Percentiles rank a stretch among this genome's conserved stretches.
Conservation (phyloP, 2,888 invertebrate species). For the Dicranocentrus wangi region DNA sequence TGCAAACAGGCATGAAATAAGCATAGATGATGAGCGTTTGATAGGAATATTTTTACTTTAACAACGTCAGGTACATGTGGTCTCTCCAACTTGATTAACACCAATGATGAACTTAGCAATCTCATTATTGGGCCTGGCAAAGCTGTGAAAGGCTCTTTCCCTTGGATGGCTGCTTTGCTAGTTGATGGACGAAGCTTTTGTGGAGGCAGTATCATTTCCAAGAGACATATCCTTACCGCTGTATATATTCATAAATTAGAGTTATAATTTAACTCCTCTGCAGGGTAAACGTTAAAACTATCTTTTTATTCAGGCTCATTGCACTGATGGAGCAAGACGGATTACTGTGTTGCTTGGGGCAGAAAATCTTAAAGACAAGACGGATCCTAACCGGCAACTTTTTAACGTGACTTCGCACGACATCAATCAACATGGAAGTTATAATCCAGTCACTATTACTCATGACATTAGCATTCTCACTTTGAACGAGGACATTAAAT, state of each 20-base stretch:
- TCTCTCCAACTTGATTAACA: slow-evolving; percentile 28
- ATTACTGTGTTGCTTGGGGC: slow-evolving; percentile 69
- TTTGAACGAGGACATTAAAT: slow-evolving; percentile 66
- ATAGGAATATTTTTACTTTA: no score
- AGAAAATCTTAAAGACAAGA: slow-evolving; percentile 68
- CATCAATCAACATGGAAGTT: slow-evolving; percentile 71
- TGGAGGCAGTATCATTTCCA: slow-evolving; percentile 57
- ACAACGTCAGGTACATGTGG: slow-evolving; percentile 33
- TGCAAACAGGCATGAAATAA: no score
- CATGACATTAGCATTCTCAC: slow-evolving; percentile 71
- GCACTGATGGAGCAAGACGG: slow-evolving; percentile 70
- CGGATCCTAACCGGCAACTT: slow-evolving; percentile 64
- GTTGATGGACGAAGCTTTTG: slow-evolving; percentile 71
- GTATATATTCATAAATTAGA: slow-evolving; percentile 10
- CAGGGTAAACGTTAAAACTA: no score
- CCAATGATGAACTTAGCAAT: slow-evolving; percentile 38
- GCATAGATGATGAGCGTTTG: no score
- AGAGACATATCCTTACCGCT: slow-evolving; percentile 64
- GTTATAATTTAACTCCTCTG: no score
- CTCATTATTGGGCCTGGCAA: slow-evolving; percentile 67
- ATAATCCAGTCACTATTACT: slow-evolving; percentile 71
- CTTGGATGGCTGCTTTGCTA: slow-evolving; percentile 72
- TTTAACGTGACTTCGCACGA: slow-evolving; percentile 69
- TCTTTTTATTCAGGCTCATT: slow-evolving; percentile 66
- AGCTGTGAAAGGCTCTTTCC: slow-evolving; percentile 67